Evolutionary conservation across 2,113 vertebrate genomes (phyloP).

Genomic region (Hepsetus odoe): DNA sequence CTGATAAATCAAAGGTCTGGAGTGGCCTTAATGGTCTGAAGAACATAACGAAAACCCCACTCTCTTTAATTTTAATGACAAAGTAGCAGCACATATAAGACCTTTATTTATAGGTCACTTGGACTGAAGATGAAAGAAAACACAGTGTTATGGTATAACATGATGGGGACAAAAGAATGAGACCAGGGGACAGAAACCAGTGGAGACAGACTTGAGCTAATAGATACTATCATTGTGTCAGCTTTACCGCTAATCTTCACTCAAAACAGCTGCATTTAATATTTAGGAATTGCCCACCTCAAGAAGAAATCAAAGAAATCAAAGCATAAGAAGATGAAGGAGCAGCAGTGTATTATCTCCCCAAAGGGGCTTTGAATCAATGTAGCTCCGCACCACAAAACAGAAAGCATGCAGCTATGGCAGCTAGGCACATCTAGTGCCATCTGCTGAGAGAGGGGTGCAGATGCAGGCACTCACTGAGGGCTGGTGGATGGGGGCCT

Average conservation of each 20-base stretch:
- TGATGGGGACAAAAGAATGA: constrained; percentile 49
- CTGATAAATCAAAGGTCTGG: background rate
- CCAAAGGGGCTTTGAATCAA: constrained; percentile 27
- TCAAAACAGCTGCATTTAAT: constrained; percentile 17
- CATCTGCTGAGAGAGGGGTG: constrained; percentile 56
- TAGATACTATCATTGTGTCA: constrained; percentile 4
- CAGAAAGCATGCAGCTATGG: constrained; percentile 76
- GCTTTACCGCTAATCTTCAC: constrained; percentile 11
- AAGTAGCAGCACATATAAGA: constrained; percentile 6
- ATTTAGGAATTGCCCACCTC: constrained; percentile 28
- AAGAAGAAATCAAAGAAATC: background rate
- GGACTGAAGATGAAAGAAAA: constrained; percentile 35
- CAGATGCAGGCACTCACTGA: constrained; percentile 82
- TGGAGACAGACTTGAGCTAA: constrained; percentile 16
- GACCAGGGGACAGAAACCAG: constrained; percentile 39
- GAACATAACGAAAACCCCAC: background rate
- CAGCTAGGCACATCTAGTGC: constrained; percentile 56
- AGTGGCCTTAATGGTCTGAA: background rate
- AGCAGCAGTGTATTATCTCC: constrained; percentile 42
- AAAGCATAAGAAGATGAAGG: constrained; percentile 14
- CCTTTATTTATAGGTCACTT: constrained; percentile 16
- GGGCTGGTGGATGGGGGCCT: constrained; percentile 81
- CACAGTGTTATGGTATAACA: constrained; percentile 42
- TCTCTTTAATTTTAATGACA: constrained; percentile 12
- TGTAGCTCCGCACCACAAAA: constrained; percentile 44